Base-by-base conservation (phyloP, 2,888 invertebrate genomes). In the Pollenia griseotomentosa region DNA sequence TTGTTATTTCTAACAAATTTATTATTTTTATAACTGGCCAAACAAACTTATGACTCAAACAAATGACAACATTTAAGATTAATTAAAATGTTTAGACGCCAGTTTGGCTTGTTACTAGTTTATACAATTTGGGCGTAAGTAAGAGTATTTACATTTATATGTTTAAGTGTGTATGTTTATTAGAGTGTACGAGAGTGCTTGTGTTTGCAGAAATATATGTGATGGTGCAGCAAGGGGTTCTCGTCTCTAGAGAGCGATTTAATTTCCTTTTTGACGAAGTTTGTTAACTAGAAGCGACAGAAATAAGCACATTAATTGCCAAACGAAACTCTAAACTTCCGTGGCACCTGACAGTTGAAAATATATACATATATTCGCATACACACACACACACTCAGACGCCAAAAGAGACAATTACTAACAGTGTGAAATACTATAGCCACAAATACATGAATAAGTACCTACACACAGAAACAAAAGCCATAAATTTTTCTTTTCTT, bases 261-360 rank as follows among this genome's bases (percentile, higher is more conserved):
- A 87, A 87, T 87, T 87, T 87, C 81, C 87, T 74, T 80, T 33
- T 70, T 82, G 87, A 87, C 81, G 87, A 84, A 77, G 51, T 84
- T 87, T 84, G 81, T 87, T 87, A 84, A 84, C 84, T 82, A 81
- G 73, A 84, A 84, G 84, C 87, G 84, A 82, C 84, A 78, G 78
- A 78, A 78, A 78, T 81, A 84, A 84, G 81, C 81, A 82, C 81
- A 87, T 87, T 87, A 87, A 87, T 87, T 87, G 81, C 84, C 87
- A 87, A 87, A 78, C 78, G 81, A 82, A 87, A 82, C 55, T 78
- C 84, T 78, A 83, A 84, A 87, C 84, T 87, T 87, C 74, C 87
- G 84, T 87, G 84, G 84, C 84, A 87, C 84, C 84, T 81, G 87
- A 87, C 81, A 87, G 73, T 70, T 74, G 74, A 53, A 77, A 61